Percentiles rank a stretch among this genome's conserved stretches.
Evolutionary conservation across 2,797 vertebrate species (phyloP).

Genomic region (Helarctos malayanus): DNA sequence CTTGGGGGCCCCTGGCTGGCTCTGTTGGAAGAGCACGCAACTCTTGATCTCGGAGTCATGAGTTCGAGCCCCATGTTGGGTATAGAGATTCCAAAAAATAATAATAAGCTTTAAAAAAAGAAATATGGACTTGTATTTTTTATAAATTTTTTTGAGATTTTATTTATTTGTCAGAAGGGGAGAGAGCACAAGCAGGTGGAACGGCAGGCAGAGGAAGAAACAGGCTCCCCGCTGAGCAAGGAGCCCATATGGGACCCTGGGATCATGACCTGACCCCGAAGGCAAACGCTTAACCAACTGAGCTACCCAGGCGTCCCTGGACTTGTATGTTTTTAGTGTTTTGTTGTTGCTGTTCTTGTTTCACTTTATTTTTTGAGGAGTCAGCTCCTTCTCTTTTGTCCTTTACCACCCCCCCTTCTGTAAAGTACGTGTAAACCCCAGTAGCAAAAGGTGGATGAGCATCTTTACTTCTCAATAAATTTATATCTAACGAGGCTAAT

Average conservation of each 20-base stretch:
- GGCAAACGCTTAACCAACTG: too few species aligned
- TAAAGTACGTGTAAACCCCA: constrained; percentile 31
- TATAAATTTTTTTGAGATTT: too few species aligned
- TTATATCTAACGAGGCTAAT: constrained; percentile 15
- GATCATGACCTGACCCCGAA: too few species aligned
- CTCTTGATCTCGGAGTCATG: neutral
- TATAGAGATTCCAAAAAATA: neutral
- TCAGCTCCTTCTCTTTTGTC: neutral
- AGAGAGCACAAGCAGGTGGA: too few species aligned
- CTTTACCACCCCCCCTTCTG: neutral
- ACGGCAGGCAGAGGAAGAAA: too few species aligned
- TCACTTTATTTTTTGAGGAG: constrained; percentile 28
- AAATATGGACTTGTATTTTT: constrained; percentile 9
- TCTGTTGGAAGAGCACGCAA: neutral
- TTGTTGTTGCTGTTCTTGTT: neutral
- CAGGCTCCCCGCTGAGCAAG: too few species aligned
- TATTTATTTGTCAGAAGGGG: too few species aligned
- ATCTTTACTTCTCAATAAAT: constrained; percentile 68
- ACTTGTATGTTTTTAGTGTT: neutral
- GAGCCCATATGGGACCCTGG: too few species aligned
- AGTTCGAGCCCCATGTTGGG: neutral
- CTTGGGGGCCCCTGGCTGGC: neutral
- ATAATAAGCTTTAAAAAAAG: neutral
- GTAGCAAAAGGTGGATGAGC: constrained; percentile 23
- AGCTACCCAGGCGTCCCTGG: too few species aligned